Conservation (phyloP, 2,888 invertebrate genomes). For the Coelopa pilipes region DNA sequence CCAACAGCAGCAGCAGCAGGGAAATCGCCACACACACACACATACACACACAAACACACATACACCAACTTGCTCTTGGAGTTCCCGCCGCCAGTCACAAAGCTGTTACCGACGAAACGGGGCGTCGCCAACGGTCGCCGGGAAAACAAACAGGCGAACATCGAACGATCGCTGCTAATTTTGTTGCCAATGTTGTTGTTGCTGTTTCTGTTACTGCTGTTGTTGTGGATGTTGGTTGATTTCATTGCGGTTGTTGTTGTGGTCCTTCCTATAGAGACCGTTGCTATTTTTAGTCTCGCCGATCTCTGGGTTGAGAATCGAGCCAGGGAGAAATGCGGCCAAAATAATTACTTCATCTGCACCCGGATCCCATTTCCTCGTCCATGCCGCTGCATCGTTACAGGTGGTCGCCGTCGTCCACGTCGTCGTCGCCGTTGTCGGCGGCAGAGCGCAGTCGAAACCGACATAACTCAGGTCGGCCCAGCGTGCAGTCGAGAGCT, state of each 20-base stretch:
- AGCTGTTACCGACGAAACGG: not conserved
- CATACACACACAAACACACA: too few relatives aligned
- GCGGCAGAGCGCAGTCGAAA: constrained; percentile 30
- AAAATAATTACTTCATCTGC: constrained; percentile 20
- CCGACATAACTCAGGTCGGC: too few relatives aligned
- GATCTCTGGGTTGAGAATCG: not conserved
- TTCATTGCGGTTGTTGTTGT: not conserved
- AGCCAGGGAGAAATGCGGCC: not conserved
- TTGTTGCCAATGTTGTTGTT: too few relatives aligned
- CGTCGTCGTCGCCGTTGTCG: constrained; percentile 48
- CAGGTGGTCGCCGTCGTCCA: constrained; percentile 46
- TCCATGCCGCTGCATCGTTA: constrained; percentile 31
- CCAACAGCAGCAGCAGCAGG: too few relatives aligned
- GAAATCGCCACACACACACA: not conserved
- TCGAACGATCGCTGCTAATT: not conserved
- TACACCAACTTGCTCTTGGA: not conserved
- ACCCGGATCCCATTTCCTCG: not conserved
- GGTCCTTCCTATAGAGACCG: not conserved
- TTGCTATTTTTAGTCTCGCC: too few relatives aligned
- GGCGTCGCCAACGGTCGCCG: not conserved
- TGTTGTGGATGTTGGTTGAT: not conserved
- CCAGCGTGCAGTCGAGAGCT: too few relatives aligned
- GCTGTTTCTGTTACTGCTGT: too few relatives aligned
- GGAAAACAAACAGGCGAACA: not conserved
- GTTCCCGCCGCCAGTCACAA: not conserved